These are phyloP conservation scores for Pterobdella sp. DNA, from an alignment of 2,888 invertebrate species.

Conservation along the genomic window DNA sequence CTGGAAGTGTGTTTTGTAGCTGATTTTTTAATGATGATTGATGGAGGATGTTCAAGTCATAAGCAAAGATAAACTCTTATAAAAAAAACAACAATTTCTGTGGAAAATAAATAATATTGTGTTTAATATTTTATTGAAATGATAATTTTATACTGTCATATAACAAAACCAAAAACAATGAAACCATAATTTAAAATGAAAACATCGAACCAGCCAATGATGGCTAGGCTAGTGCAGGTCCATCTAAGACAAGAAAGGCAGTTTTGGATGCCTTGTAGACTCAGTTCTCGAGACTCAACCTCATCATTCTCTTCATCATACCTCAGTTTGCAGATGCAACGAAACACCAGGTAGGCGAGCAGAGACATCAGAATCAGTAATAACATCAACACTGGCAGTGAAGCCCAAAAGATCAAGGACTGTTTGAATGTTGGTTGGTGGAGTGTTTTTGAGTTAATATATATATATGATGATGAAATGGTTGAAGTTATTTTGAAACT, in stretches of 20 bases:
- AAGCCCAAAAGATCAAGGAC: constrained; percentile 24
- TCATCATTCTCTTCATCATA: constrained; percentile 6
- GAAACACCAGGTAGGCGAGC: constrained; percentile 23
- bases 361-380: constrained; percentile 17
- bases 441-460: too few relatives aligned
- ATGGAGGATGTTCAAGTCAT: too few relatives aligned
- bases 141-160: too few relatives aligned
- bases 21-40: too few relatives aligned
- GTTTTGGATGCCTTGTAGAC: not conserved
- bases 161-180: not conserved
- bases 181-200: not conserved
- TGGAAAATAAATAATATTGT: too few relatives aligned
- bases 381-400: constrained; percentile 18
- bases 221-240: constrained; percentile 8
- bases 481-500: too few relatives aligned
- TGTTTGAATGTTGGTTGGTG: not conserved
- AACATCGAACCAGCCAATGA: constrained; percentile 13
- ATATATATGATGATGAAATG: too few relatives aligned
- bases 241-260: constrained; percentile 13
- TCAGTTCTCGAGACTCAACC: not conserved
- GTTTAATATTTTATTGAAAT: too few relatives aligned
- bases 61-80: too few relatives aligned
- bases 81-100: too few relatives aligned
- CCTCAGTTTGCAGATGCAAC: constrained; percentile 17
- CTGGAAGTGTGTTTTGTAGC: too few relatives aligned